These are phyloP conservation scores for Heliothis peltigera DNA, from an alignment of 2,888 invertebrate genomes.

Conservation along the genomic window DNA sequence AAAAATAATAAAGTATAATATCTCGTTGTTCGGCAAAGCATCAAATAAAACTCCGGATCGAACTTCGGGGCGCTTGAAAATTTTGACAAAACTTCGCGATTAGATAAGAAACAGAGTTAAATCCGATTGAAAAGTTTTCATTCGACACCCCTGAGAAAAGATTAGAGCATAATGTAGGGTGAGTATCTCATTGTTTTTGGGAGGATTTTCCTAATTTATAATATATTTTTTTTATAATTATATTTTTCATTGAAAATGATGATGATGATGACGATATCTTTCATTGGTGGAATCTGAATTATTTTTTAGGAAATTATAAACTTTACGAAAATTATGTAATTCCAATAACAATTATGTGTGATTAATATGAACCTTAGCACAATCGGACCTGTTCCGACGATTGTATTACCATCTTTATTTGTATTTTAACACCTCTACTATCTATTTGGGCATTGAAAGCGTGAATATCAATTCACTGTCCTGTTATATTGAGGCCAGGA, in stretches of 20 bases:
- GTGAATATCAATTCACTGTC: neutral
- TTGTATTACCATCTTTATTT: too few species aligned
- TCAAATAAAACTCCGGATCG: conserved; percentile 60
- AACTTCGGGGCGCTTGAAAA: conserved; percentile 73
- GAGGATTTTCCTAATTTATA: neutral
- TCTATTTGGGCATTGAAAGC: neutral
- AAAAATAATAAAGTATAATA: conserved; percentile 53
- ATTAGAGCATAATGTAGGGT: conserved; percentile 67
- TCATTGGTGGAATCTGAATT: too few species aligned
- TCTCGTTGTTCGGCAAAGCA: conserved; percentile 51
- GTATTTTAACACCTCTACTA: neutral
- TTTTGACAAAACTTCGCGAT: conserved; percentile 83
- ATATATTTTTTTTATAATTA: neutral
- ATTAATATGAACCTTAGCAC: too few species aligned
- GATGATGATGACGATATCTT: too few species aligned
- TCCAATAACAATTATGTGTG: too few species aligned
- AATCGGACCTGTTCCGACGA: too few species aligned
- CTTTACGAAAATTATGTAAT: too few species aligned
- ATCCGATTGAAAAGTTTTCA: conserved; percentile 85
- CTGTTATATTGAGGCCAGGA: conserved; percentile 4
- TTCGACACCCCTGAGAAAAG: conserved; percentile 78
- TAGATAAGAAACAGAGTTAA: conserved; percentile 82
- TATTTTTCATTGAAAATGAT: too few species aligned
- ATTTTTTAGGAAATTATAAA: too few species aligned
- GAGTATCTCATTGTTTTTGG: neutral